phyloP scores from a whole-genome alignment of 2,797 vertebrate genomes.

The Etheostoma nigrum region DNA sequence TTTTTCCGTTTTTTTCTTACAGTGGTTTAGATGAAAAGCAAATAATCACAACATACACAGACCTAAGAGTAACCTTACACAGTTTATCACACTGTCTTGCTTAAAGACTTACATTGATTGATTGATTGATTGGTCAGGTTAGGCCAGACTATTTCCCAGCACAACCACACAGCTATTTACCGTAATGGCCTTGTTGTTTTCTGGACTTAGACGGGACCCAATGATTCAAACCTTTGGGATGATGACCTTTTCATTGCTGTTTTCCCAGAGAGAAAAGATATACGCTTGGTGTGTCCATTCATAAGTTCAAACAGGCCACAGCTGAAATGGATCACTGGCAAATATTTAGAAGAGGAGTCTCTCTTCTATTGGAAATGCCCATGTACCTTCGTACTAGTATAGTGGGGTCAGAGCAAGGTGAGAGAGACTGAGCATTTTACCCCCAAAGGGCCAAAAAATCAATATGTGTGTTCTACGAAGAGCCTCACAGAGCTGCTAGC shows the following conservation, averaged over 20 bases:
- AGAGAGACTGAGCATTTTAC: neutral
- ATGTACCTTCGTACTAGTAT: neutral
- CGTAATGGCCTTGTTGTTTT: neutral
- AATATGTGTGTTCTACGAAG: too few species aligned
- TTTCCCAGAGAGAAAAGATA: slow-evolving; percentile 2
- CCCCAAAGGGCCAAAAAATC: neutral
- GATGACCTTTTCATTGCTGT: slow-evolving; percentile 3
- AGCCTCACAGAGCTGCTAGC: neutral
- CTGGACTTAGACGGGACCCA: neutral
- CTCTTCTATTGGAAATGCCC: neutral
- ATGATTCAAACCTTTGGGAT: neutral
- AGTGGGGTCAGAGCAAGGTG: neutral
- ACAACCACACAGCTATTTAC: neutral
- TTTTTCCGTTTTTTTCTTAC: too few species aligned
- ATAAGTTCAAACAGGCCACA: slow-evolving; percentile 1
- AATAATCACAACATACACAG: too few species aligned
- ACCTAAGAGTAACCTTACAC: neutral
- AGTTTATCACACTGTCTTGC: neutral
- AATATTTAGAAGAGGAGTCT: neutral
- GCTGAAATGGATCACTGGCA: slow-evolving; percentile 11
- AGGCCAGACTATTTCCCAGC: neutral
- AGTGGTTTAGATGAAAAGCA: too few species aligned
- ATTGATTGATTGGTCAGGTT: slow-evolving; percentile 5
- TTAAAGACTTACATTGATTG: neutral
- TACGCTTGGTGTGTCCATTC: neutral